phyloP scores from a whole-genome alignment of 2,888 invertebrate species.

The Schizotus pectinicornis region DNA sequence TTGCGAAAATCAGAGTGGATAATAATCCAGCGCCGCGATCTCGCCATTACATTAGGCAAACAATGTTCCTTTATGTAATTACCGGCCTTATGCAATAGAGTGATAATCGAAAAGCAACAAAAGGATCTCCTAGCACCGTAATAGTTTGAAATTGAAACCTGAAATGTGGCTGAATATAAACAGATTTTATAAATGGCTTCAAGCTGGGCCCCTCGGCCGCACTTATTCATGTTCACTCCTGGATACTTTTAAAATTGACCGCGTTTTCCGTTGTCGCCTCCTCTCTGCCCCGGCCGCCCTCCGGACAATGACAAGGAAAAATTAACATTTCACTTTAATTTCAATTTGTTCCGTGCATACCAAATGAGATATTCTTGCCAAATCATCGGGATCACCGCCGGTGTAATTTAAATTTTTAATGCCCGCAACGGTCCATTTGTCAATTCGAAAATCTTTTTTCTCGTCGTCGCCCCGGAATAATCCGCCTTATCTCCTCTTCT shows the following conservation, averaged over 20 bases:
- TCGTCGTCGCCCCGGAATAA: no score
- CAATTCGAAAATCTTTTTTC: neutral
- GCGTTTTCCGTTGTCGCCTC: constrained; percentile 18
- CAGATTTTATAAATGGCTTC: constrained; percentile 28
- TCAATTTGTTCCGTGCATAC: constrained; percentile 38
- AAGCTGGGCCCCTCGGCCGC: constrained; percentile 25
- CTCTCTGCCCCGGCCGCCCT: constrained; percentile 5
- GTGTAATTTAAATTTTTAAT: constrained; percentile 24
- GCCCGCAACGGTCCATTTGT: constrained; percentile 1
- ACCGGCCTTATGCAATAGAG: neutral
- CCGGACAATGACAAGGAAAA: constrained; percentile 34
- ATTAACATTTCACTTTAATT: constrained; percentile 38
- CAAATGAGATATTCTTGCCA: constrained; percentile 32
- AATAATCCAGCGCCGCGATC: no score
- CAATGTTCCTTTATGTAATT: neutral
- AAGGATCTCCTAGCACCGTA: constrained; percentile 12
- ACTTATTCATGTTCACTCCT: constrained; percentile 30
- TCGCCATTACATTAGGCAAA: no score
- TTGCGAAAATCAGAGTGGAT: no score
- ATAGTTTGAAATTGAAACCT: constrained; percentile 26
- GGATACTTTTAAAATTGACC: constrained; percentile 28
- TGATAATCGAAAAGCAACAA: constrained; percentile 24
- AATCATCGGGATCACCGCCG: constrained; percentile 30
- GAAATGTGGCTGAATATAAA: constrained; percentile 17
- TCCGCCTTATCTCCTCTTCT: neutral